Conservation (phyloP, 1,140 invertebrate species). For the Grapholita molesta region DNA sequence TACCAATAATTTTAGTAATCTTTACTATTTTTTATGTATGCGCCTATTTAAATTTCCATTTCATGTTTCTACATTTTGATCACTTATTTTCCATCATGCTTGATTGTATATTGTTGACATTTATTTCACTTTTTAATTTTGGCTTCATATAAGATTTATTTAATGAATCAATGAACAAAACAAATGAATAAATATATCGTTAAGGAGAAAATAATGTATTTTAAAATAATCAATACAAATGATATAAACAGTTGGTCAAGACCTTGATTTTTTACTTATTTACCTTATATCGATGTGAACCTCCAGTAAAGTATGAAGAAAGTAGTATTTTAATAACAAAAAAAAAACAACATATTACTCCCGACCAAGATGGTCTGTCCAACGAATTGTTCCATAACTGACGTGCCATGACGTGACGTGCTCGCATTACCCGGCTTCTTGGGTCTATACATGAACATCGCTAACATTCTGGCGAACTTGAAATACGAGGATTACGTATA, state of each 20-base stretch:
- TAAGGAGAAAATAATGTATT: conserved; percentile 61
- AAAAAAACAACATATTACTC: too few relatives aligned
- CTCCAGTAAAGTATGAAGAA: neutral
- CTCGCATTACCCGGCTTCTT: too few relatives aligned
- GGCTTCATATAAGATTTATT: conserved; percentile 28
- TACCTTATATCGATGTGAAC: neutral
- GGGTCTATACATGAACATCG: too few relatives aligned
- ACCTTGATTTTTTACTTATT: conserved; percentile 31
- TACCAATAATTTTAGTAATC: conserved; percentile 70
- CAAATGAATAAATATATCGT: conserved; percentile 55
- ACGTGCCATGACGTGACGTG: too few relatives aligned
- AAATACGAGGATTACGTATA: too few relatives aligned
- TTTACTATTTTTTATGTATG: conserved; percentile 55
- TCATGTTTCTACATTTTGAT: conserved; percentile 39
- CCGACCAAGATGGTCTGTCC: too few relatives aligned
- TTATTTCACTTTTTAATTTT: neutral
- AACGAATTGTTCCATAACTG: too few relatives aligned
- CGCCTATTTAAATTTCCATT: conserved; percentile 48
- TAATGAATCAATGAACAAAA: conserved; percentile 33
- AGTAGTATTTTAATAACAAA: too few relatives aligned
- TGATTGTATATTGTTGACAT: conserved; percentile 32
- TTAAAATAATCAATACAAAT: conserved; percentile 47
- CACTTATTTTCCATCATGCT: conserved; percentile 43
- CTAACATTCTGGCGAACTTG: too few relatives aligned
- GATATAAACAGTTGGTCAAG: conserved; percentile 62